Conservation (phyloP, 2,888 invertebrate species). For the Cephus rjabovi region DNA sequence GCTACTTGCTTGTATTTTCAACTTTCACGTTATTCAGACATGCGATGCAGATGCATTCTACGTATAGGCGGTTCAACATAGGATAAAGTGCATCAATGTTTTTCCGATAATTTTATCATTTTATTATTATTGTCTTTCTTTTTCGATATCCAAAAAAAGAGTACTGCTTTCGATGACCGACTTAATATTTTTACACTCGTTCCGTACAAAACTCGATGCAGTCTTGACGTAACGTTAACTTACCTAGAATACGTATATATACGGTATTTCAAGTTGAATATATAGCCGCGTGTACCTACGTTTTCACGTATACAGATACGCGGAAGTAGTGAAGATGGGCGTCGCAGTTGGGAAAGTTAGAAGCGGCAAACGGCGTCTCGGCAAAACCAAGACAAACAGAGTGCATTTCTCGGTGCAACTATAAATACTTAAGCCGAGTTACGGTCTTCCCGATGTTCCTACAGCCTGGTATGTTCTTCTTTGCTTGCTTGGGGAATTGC, state of each 20-base stretch:
- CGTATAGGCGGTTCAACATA: neutral
- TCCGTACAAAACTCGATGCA: neutral
- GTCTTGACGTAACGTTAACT: neutral
- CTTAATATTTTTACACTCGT: neutral
- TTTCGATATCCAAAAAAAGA: neutral
- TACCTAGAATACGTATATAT: neutral
- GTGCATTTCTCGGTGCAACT: conserved; percentile 20
- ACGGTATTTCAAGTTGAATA: neutral
- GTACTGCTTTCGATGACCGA: no score
- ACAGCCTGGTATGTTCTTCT: conserved; percentile 9
- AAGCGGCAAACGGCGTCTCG: conserved; percentile 10
- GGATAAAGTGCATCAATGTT: neutral
- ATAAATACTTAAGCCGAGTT: conserved; percentile 30
- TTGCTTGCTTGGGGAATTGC: neutral
- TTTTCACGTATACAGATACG: neutral
- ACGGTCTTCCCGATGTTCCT: conserved; percentile 22
- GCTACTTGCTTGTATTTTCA: neutral
- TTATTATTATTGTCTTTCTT: neutral
- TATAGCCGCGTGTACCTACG: neutral
- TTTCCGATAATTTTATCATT: neutral
- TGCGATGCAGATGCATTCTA: neutral
- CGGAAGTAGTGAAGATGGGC: neutral
- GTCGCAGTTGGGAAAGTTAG: conserved; percentile 4
- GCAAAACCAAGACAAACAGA: conserved; percentile 11
- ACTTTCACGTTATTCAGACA: neutral